Evolutionary conservation across 2,888 invertebrate species (phyloP).

Genomic region (Meiosimyza decipiens): DNA sequence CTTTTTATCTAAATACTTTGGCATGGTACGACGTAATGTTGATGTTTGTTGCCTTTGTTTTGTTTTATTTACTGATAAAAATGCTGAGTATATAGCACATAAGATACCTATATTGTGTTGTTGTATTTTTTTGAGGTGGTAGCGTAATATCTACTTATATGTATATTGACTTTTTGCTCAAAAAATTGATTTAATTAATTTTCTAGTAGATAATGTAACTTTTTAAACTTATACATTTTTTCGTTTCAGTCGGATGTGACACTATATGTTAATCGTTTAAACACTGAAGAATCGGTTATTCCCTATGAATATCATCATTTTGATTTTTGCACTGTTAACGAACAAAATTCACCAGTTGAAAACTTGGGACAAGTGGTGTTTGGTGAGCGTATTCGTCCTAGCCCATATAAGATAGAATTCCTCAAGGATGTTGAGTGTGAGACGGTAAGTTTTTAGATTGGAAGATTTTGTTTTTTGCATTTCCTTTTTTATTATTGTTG

Average conservation of each 20-base stretch:
- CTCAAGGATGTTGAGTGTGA: constrained; percentile 76
- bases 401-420: constrained; percentile 91
- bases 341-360: constrained; percentile 89
- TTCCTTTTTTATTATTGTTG: no score
- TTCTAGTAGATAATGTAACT: no score
- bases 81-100: no score
- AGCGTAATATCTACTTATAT: neutral
- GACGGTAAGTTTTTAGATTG: constrained; percentile 56
- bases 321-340: constrained; percentile 88
- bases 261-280: constrained; percentile 94
- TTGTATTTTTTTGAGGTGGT: neutral
- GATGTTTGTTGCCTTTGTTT: neutral
- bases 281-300: constrained; percentile 97
- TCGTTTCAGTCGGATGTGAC: constrained; percentile 85
- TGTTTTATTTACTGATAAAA: constrained; percentile 9
- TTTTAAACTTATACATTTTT: constrained; percentile 30
- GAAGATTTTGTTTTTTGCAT: no score
- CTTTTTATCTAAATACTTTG: constrained; percentile 1
- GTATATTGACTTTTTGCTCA: neutral
- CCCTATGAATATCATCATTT: constrained; percentile 99
- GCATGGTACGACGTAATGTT: neutral
- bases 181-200: neutral
- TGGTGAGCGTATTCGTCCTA: constrained; percentile 97
- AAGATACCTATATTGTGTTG: no score
- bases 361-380: constrained; percentile 99